Evolutionary conservation across 2,888 invertebrate species (phyloP), one percentile per base, ranked within the genome.

Genomic region (Schizotus pectinicornis): DNA sequence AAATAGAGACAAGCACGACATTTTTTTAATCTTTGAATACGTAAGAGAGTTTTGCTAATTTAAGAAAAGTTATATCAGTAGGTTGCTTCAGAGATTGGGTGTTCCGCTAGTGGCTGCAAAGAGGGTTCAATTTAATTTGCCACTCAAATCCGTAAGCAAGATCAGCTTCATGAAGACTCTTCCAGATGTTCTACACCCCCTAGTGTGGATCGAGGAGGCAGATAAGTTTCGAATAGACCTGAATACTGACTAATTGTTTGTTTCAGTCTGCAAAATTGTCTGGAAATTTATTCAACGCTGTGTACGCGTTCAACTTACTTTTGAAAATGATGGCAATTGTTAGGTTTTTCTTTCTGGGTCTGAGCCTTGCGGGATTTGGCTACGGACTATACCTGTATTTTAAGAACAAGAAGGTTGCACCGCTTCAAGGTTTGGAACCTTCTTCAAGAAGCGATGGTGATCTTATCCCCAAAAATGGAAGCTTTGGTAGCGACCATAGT

Each of bases 21-120:
- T 94, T 3, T 82, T 78, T 41, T 83, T 94, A 58, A 88, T 90
- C 70, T 89, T 94, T 74, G 94, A 95, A 77, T 87, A 91, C 71
- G 91, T 92, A 79, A 76, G 82, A 33, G 11, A 22, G 22, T 22
- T 22, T 22, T 22, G 22, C n/a, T 22, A 22, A 22, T 22, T 22
- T n/a, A n/a, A n/a, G n/a, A n/a, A n/a, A n/a, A 22, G 22, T n/a
- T n/a, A n/a, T 5, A 22, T 5, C 22, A 22, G 5, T 3, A 22
- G 5, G 2, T 22, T 22, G 2, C 50, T 45, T 32, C 14, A 50
- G 47, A 51, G 39, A 8, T 11, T 57, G 14, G 45, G 45, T 3
- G 8, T 51, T 36, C 89, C 90, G 0, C 76, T 90, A 71, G 80
- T 81, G 3, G 90, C 87, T 0, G 84, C 81, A 42, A 88, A 88